A percentile compares a stretch with the other conserved stretches of the same genome.
Conservation (phyloP, 2,797 vertebrate genomes). For the Sebastes flavidus region DNA sequence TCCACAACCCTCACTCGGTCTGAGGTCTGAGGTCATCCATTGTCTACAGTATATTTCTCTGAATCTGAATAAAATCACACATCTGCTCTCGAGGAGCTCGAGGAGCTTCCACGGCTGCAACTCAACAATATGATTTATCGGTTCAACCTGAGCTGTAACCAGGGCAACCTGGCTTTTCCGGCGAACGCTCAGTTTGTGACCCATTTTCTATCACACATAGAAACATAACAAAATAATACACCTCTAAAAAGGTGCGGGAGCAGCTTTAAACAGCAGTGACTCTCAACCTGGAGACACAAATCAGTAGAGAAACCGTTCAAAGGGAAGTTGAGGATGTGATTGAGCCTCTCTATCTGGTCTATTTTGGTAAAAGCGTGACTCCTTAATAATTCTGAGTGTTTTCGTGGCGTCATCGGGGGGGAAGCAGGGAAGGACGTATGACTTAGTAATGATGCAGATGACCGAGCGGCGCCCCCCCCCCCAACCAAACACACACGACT, state of each 20-base stretch:
- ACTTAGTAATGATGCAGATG: conserved; percentile 43
- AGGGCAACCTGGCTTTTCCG: conserved; percentile 41
- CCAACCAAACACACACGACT: conserved; percentile 6
- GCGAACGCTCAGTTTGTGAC: conserved; percentile 39
- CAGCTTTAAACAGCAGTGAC: neutral
- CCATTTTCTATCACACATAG: conserved; percentile 51
- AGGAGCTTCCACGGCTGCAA: neutral
- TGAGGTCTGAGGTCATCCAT: neutral
- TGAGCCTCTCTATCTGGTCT: neutral
- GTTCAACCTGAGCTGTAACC: conserved; percentile 56
- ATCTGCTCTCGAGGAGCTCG: neutral
- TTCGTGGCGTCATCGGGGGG: neutral
- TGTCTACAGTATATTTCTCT: neutral
- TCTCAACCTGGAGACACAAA: neutral
- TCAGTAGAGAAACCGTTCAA: neutral
- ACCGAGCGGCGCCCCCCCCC: conserved; percentile 10
- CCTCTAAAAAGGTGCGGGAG: neutral
- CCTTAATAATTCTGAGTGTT: neutral
- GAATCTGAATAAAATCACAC: neutral
- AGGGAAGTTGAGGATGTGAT: neutral
- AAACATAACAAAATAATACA: neutral
- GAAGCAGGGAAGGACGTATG: conserved; percentile 3
- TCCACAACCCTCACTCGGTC: neutral
- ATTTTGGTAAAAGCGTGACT: neutral
- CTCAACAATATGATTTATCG: conserved; percentile 55